Conservation (phyloP, 2,797 vertebrate species). For the Pangasius macronema region DNA sequence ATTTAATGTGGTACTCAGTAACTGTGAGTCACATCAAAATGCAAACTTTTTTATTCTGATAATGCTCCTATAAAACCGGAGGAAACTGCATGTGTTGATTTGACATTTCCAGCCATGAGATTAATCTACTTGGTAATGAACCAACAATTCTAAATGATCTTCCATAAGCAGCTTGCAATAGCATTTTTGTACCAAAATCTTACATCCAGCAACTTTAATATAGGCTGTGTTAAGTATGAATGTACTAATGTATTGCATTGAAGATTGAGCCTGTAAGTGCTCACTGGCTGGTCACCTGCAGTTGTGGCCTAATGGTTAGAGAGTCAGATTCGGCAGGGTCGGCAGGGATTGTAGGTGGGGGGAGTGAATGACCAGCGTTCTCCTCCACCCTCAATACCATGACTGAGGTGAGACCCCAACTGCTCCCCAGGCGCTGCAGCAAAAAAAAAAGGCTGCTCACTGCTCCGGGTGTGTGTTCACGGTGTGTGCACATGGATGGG, state of each 20-base stretch:
- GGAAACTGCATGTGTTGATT: not conserved
- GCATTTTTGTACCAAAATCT: not conserved
- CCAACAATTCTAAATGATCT: not conserved
- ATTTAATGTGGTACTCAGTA: not conserved
- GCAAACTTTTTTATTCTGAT: not conserved
- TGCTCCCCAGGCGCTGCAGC: too few species aligned
- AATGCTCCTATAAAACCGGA: not conserved
- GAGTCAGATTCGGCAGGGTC: too few species aligned
- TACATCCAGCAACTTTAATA: not conserved
- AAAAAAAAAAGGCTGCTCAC: too few species aligned
- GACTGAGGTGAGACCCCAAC: too few species aligned
- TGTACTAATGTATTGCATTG: not conserved
- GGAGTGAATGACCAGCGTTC: too few species aligned
- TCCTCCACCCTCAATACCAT: too few species aligned
- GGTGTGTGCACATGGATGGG: too few species aligned
- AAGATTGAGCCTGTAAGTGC: not conserved
- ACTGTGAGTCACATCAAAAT: not conserved
- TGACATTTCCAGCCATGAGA: not conserved
- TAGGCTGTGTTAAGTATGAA: not conserved
- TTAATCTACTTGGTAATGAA: not conserved
- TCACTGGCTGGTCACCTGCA: not conserved
- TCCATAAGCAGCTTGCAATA: not conserved
- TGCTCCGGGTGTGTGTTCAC: too few species aligned
- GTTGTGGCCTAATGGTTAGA: too few species aligned
- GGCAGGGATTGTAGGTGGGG: too few species aligned